Evolutionary conservation across 1,140 invertebrate genomes (phyloP), one percentile per base, ranked within the genome.

Genomic region (Mizuhopecten yessoensis): DNA sequence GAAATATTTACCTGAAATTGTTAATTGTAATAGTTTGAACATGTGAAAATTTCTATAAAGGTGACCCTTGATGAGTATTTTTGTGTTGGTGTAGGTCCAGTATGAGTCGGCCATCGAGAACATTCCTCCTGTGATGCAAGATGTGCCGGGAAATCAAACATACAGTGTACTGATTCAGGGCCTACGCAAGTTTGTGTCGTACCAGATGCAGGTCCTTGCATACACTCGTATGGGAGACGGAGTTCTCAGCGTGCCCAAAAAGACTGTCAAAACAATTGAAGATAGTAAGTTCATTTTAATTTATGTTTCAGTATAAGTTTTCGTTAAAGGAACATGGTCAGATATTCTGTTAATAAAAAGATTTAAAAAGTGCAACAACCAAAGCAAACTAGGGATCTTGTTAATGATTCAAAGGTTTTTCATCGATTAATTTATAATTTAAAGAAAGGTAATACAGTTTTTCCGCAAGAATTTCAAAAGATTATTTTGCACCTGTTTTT

Each of bases 211-310:
- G 97, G 97, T 99, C 3, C 96, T 99, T 93, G 99, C 98, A 1
- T 99, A 98, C 94, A 99, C 99, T 0, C 97, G 99, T 94, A 97
- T 99, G 33, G 99, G 99, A 1, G 99, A 99, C 96, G 99, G 99
- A 0, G 97, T 97, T 0, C 97, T 99, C 0, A 99, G 98, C 94
- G 97, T 75, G 17, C 92, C 88, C 5, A 42, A 89, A 39, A 88
- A 93, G 0, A 87, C 57, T 33, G 92, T 93, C 1, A 91, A 90
- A 88, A 96, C 95, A 0, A 36, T 87, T 88, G 94, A 93, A 90
- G 95, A 96, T 94, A 93, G 95, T 96, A 93, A 91, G 94, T 92
- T 75, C 9, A 34, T 86, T 87, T 36, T 88, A n/a, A 75, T 9
- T 13, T 39, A 39, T 39, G 5, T 39, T 39, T 13, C 13, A 7